Conservation (phyloP, 1,140 invertebrate species). For the Aphidius gifuensis region DNA sequence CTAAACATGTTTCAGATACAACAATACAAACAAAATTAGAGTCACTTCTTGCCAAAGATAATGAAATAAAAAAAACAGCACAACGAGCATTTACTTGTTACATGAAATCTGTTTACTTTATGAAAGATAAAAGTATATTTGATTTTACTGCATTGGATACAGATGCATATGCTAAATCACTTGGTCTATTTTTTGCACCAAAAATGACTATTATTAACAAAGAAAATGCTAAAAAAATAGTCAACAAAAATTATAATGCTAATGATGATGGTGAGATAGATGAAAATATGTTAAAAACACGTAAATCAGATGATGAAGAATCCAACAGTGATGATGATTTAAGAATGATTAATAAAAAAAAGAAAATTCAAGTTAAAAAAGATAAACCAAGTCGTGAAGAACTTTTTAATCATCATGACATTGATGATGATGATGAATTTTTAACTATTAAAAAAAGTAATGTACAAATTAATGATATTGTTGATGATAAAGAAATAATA, state of each 20-base stretch:
- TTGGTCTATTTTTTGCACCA: conserved; percentile 83
- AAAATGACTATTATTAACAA: conserved; percentile 60
- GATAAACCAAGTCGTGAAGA: background rate
- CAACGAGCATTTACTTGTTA: conserved; percentile 87
- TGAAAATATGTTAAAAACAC: conserved; percentile 31
- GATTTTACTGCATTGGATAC: conserved; percentile 77
- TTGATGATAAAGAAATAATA: conserved; percentile 24
- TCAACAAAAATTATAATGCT: background rate
- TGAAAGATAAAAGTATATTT: conserved; percentile 92
- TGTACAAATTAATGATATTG: conserved; percentile 53
- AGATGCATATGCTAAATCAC: conserved; percentile 77
- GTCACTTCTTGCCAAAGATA: conserved; percentile 73
- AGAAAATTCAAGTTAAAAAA: background rate
- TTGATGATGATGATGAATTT: conserved; percentile 61
- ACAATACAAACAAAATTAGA: conserved; percentile 82
- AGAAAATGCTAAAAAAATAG: too few species aligned
- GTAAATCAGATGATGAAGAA: conserved; percentile 12
- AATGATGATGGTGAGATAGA: conserved; percentile 27
- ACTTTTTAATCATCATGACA: conserved; percentile 27
- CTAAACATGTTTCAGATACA: conserved; percentile 52
- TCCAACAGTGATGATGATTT: conserved; percentile 9
- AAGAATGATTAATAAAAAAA: conserved; percentile 3
- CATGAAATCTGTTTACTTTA: conserved; percentile 79
- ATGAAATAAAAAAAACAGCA: conserved; percentile 79
- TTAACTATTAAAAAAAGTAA: conserved; percentile 64